Conservation (phyloP, 2,113 vertebrate species). For the Ancistrus triradiatus region DNA sequence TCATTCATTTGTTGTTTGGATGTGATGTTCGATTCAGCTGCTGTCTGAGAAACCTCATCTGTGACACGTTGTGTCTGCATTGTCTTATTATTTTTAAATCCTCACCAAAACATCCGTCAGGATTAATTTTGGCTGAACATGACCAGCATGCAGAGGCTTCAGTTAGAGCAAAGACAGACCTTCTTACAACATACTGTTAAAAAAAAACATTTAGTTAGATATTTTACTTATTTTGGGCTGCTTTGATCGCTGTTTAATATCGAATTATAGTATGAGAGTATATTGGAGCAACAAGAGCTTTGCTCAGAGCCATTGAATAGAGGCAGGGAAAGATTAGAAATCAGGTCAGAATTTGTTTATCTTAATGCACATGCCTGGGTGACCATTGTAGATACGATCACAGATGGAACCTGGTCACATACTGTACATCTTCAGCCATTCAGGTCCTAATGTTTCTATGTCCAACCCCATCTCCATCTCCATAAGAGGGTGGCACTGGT, state of each 20-base stretch:
- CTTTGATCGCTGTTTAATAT: background rate
- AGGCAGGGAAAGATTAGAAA: background rate
- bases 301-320: background rate
- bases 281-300: too few species aligned
- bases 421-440: too few species aligned
- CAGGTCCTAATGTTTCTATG: too few species aligned
- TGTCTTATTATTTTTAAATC: constrained; percentile 19
- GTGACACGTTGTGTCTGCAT: constrained; percentile 23
- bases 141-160: constrained; percentile 7
- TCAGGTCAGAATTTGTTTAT: too few species aligned
- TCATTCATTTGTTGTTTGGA: constrained; percentile 10
- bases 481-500: too few species aligned
- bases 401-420: too few species aligned
- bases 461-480: too few species aligned
- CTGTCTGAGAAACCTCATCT: constrained; percentile 7
- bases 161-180: too few species aligned
- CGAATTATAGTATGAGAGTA: background rate
- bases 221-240: background rate
- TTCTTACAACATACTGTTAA: too few species aligned
- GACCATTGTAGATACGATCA: too few species aligned
- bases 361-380: too few species aligned
- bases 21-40: constrained; percentile 14
- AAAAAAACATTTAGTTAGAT: too few species aligned
- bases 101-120: constrained; percentile 18
- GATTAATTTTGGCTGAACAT: constrained; percentile 19